Evolutionary conservation across 2,797 vertebrate genomes (phyloP).

Genomic region (Lithobates sylvaticus): DNA sequence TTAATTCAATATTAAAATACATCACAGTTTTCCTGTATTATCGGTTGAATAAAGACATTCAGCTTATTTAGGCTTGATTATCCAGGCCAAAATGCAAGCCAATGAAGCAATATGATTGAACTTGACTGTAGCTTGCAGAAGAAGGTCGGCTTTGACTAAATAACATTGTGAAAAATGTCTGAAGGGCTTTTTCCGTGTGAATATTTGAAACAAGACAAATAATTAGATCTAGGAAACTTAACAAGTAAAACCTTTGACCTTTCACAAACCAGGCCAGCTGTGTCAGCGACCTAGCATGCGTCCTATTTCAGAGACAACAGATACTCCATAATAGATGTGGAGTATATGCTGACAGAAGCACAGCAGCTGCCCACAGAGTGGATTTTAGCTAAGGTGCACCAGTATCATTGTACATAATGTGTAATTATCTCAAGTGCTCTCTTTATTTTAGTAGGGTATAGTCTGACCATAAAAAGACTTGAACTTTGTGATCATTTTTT

Average conservation of each 20-base stretch:
- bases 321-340: conserved; percentile 55
- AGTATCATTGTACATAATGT: neutral
- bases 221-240: conserved; percentile 63
- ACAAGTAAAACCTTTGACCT: conserved; percentile 61
- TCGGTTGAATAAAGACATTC: neutral
- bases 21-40: neutral
- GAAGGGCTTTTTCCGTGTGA: conserved; percentile 41
- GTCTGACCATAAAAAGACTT: too few relatives aligned
- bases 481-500: too few relatives aligned
- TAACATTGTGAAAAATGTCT: conserved; percentile 44
- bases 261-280: conserved; percentile 59
- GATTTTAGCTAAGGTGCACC: neutral
- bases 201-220: conserved; percentile 50
- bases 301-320: conserved; percentile 60
- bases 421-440: neutral
- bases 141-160: conserved; percentile 37
- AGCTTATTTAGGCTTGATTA: neutral
- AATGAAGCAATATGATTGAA: conserved; percentile 33
- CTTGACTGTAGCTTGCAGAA: conserved; percentile 47
- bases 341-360: conserved; percentile 59
- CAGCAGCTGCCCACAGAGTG: conserved; percentile 2
- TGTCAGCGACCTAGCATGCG: conserved; percentile 62
- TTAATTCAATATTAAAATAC: neutral
- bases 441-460: neutral
- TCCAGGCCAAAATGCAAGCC: conserved; percentile 52